Percentiles rank a stretch among this genome's conserved stretches.
Evolutionary conservation across 2,113 vertebrate genomes (phyloP).

Genomic region (Climacteris rufus): DNA sequence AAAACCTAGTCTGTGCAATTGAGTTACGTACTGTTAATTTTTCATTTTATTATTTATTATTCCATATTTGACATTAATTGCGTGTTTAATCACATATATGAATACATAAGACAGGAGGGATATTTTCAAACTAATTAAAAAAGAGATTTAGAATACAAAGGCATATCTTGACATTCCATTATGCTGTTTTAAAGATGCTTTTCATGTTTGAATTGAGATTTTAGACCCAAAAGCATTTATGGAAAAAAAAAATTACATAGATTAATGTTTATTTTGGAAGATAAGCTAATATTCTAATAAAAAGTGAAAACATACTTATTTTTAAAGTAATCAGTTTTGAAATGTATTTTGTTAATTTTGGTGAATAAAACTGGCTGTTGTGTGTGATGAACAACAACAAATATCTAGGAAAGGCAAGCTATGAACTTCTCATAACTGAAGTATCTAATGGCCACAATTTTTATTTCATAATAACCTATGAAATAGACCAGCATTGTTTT

Average conservation of each 20-base stretch:
- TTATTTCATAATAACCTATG: not conserved
- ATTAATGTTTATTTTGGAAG: not conserved
- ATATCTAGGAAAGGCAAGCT: not conserved
- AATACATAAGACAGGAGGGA: not conserved
- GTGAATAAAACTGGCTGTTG: not conserved
- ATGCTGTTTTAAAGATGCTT: not conserved
- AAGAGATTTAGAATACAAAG: not conserved
- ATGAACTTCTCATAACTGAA: not conserved
- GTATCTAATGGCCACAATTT: not conserved
- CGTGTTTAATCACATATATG: not conserved
- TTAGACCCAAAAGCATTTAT: not conserved
- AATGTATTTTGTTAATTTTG: not conserved
- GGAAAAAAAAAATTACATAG: not conserved
- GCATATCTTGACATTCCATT: not conserved
- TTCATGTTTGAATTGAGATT: not conserved
- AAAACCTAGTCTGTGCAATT: not conserved
- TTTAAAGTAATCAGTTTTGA: not conserved
- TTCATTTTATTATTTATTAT: not conserved
- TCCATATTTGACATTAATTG: not conserved
- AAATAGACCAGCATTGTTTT: not conserved
- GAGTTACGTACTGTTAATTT: not conserved
- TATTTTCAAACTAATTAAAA: not conserved
- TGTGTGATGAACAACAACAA: not conserved
- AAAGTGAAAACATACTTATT: not conserved
- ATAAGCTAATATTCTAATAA: not conserved